Evolutionary conservation across 2,113 vertebrate genomes (phyloP).

Genomic region (Colinus virginianus): DNA sequence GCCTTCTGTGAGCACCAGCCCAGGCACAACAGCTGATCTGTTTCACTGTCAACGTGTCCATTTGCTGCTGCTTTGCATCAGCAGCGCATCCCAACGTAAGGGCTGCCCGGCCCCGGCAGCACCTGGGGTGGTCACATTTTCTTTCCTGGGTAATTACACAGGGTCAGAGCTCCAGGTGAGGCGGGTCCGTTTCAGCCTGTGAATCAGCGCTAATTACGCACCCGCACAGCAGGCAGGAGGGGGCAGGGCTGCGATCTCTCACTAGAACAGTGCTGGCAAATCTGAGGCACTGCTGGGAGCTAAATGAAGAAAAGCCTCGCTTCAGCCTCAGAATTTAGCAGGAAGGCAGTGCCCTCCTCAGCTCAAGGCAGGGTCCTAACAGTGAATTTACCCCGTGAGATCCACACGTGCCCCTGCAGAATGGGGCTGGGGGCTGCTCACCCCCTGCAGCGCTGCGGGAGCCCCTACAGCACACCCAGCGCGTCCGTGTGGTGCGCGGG

Average conservation of each 20-base stretch:
- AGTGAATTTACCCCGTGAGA: background rate
- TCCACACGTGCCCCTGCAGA: background rate
- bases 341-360: background rate
- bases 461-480: background rate
- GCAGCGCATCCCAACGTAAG: background rate
- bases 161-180: background rate
- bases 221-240: background rate
- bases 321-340: background rate
- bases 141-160: background rate
- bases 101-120: too few species aligned
- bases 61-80: too few species aligned
- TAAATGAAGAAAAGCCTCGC: background rate
- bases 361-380: background rate
- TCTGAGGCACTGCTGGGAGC: background rate
- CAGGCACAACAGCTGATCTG: background rate
- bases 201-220: background rate
- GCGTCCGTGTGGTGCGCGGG: accelerated
- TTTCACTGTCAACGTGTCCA: too few species aligned
- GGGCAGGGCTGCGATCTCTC: background rate
- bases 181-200: background rate
- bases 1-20: background rate
- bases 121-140: background rate
- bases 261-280: too few species aligned
- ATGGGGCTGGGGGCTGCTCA: background rate
- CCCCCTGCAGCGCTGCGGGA: background rate